Percentiles rank a stretch among this genome's conserved stretches.
These are phyloP conservation scores for Tympanuchus pallidicinctus DNA, from an alignment of 2,113 vertebrate species.

Conservation along the genomic window DNA sequence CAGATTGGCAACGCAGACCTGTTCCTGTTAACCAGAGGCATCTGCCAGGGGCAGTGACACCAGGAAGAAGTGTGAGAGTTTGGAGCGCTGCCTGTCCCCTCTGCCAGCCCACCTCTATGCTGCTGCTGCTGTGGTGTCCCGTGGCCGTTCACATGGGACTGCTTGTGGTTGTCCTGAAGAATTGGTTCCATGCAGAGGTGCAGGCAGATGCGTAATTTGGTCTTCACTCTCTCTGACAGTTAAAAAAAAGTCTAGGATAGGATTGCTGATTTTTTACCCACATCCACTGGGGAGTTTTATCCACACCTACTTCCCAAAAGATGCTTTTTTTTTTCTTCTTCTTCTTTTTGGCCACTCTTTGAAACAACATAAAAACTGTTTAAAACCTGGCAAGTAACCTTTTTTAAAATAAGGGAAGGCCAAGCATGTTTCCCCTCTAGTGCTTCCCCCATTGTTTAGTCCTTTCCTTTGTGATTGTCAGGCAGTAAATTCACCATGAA, in stretches of 20 bases:
- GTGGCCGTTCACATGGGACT: not conserved
- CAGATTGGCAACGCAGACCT: constrained; percentile 16
- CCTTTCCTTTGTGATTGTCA: constrained; percentile 21
- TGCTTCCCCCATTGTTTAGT: not conserved
- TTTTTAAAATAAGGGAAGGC: not conserved
- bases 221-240: not conserved
- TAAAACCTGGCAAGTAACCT: not conserved
- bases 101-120: not conserved
- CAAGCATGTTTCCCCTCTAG: fast-evolving
- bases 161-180: not conserved
- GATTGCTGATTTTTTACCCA: not conserved
- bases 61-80: not conserved
- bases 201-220: not conserved
- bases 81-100: not conserved
- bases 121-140: not conserved
- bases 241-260: not conserved
- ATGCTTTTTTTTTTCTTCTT: not conserved
- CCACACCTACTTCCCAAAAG: not conserved
- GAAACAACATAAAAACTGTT: not conserved
- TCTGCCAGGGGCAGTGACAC: not conserved
- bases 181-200: not conserved
- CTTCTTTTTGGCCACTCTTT: not conserved
- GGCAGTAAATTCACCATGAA: constrained; percentile 37
- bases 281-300: not conserved
- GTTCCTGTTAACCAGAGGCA: not conserved